These are phyloP conservation scores for Altica lythri DNA, from an alignment of 2,888 invertebrate species.

Conservation along the genomic window DNA sequence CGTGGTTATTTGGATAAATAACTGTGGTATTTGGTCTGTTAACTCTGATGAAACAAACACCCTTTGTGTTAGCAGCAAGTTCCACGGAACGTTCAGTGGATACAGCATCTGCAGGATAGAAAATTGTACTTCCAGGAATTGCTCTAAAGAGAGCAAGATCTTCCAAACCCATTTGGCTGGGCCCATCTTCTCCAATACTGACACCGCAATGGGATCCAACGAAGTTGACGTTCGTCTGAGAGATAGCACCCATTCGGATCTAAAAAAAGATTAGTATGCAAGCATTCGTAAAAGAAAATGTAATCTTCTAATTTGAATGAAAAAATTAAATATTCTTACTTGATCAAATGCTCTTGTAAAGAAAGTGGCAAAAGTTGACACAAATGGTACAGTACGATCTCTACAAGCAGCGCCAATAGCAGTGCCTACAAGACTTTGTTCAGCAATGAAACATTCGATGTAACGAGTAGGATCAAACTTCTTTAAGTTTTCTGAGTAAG, in stretches of 20 bases:
- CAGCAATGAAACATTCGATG: constrained; percentile 98
- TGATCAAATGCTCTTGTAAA: constrained; percentile 97
- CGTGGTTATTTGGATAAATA: constrained; percentile 83
- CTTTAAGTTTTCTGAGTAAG: constrained; percentile 91
- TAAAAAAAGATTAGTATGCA: constrained; percentile 48
- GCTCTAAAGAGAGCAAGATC: constrained; percentile 94
- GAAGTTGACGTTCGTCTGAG: constrained; percentile 96
- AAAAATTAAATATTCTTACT: too few species aligned
- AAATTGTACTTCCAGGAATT: constrained; percentile 80
- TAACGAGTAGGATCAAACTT: constrained; percentile 74
- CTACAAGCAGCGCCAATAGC: constrained; percentile 94
- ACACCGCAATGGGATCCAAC: constrained; percentile 97
- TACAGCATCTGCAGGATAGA: constrained; percentile 91
- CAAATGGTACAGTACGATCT: constrained; percentile 90
- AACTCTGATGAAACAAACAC: constrained; percentile 92
- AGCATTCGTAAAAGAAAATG: background rate
- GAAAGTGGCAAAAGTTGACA: constrained; percentile 97
- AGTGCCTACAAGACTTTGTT: constrained; percentile 96
- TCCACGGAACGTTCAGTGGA: constrained; percentile 93
- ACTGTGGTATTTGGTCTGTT: constrained; percentile 89
- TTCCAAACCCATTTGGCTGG: constrained; percentile 99
- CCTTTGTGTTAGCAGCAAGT: constrained; percentile 91
- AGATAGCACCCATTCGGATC: constrained; percentile 99
- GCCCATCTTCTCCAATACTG: constrained; percentile 98
- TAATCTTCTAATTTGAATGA: background rate